phyloP scores from a whole-genome alignment of 2,888 invertebrate genomes.

The Ormyrus nitidulus region DNA sequence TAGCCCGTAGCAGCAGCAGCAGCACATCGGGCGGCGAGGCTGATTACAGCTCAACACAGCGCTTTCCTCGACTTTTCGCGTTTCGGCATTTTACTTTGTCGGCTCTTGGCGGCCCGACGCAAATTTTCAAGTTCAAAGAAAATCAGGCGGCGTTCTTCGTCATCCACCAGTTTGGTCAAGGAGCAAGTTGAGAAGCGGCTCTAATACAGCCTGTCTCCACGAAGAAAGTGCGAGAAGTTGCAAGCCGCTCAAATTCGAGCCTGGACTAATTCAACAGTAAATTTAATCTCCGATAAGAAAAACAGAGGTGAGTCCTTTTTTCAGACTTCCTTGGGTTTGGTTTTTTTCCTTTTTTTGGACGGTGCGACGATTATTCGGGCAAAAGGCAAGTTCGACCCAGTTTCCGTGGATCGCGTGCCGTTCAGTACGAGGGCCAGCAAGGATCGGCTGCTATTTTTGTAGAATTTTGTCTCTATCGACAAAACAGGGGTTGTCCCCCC shows the following conservation, averaged over 20 bases:
- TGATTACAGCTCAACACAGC: constrained; percentile 24
- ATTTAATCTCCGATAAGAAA: constrained; percentile 11
- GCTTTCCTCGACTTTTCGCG: constrained; percentile 38
- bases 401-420: constrained; percentile 41
- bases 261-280: too few species aligned
- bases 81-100: constrained; percentile 12
- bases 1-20: not conserved
- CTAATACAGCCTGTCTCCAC: too few species aligned
- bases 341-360: too few species aligned
- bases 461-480: constrained; percentile 42
- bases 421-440: not conserved
- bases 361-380: not conserved
- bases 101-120: not conserved
- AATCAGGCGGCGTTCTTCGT: not conserved
- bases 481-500: constrained; percentile 29
- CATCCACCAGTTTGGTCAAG: too few species aligned
- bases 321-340: too few species aligned
- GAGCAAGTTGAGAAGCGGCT: too few species aligned
- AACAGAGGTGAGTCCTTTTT: constrained; percentile 16
- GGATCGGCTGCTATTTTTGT: constrained; percentile 40
- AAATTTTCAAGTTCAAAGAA: constrained; percentile 37
- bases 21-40: constrained; percentile 29
- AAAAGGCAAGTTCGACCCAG: constrained; percentile 27
- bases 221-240: constrained; percentile 20
- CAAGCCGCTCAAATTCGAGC: too few species aligned